phyloP scores from a whole-genome alignment of 2,888 invertebrate species.

The Periphyllus acericola region DNA sequence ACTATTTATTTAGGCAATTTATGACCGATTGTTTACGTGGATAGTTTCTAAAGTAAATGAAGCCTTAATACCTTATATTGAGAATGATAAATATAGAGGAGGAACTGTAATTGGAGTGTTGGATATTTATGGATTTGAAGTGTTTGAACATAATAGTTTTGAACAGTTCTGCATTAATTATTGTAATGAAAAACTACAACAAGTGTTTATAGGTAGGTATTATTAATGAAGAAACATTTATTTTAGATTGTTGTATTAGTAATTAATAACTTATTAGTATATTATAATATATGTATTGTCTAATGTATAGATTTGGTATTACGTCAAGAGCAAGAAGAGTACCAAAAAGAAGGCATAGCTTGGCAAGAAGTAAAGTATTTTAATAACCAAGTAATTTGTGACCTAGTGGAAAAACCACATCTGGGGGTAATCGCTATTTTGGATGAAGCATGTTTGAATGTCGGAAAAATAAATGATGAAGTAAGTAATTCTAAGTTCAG shows the following conservation, averaged over 20 bases:
- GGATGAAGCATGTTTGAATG: constrained; percentile 97
- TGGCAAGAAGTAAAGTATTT: constrained; percentile 97
- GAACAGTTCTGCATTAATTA: constrained; percentile 99
- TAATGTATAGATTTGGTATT: constrained; percentile 84
- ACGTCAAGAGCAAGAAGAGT: constrained; percentile 98
- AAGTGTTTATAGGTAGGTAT: constrained; percentile 94
- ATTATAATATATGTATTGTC: not conserved
- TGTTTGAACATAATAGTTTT: constrained; percentile 96
- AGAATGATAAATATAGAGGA: constrained; percentile 71
- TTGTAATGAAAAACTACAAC: constrained; percentile 98
- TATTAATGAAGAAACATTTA: constrained; percentile 3
- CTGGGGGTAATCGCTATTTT: constrained; percentile 90
- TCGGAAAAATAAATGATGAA: constrained; percentile 86
- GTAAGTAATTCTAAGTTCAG: constrained; percentile 64
- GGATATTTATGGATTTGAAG: constrained; percentile 99
- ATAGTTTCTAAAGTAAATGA: constrained; percentile 92
- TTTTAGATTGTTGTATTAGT: not conserved
- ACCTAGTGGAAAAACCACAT: constrained; percentile 92
- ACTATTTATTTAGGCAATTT: constrained; percentile 76
- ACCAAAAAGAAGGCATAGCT: constrained; percentile 91
- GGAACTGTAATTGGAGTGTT: constrained; percentile 89
- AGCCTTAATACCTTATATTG: constrained; percentile 76
- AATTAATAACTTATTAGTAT: not conserved
- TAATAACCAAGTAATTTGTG: constrained; percentile 96
- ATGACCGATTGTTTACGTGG: constrained; percentile 94